Evolutionary conservation across 2,113 vertebrate species (phyloP), one percentile per base, ranked within the genome.

Genomic region (Indri indri): DNA sequence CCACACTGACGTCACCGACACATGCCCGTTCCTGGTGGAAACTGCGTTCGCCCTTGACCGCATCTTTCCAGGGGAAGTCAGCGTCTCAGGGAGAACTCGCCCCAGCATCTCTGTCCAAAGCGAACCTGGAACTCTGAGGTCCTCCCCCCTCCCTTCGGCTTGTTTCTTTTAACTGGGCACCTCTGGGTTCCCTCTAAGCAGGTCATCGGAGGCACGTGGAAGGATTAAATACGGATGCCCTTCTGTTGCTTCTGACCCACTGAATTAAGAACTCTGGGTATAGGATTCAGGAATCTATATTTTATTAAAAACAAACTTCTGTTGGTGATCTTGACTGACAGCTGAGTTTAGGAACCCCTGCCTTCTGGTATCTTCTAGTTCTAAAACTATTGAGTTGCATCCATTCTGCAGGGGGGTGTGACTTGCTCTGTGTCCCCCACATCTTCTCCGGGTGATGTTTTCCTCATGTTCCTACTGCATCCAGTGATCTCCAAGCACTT

Each of bases 1-100:
- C 30, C 20, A 11, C 3, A 2, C 12, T 3, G 73, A 1, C 27
- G 20, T 2, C 4, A 2, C 12, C 2, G 73, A 1, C 22, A 27
- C 0, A 0, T 16, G 27, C 40, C 47, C 2, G 50, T 3, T 18
- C 50, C 17, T 8, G 73, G 40, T 1, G 20, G 65, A 45, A 9
- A 10, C 4, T 9, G 25, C 30, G 23, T 11, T 14, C 10, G n/a
- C 65, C 40, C 22, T 8, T 47, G 84, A 61, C 52, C 73, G 12
- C 65, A 1, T 11, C 63, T 8, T 71, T 63, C 37, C 59, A 45
- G 37, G 59, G 80, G 37, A 82, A 12, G 37, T 52, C 81, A 17
- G 37, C 34, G 45, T 45, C 79, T 50, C 6, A 1, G 37, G 32
- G 32, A 59, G 47, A 37, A 22, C 32, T 59, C 40, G 23, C 50